Base-by-base conservation (phyloP, 1,140 invertebrate species). In the Drosophila dunni region DNA sequence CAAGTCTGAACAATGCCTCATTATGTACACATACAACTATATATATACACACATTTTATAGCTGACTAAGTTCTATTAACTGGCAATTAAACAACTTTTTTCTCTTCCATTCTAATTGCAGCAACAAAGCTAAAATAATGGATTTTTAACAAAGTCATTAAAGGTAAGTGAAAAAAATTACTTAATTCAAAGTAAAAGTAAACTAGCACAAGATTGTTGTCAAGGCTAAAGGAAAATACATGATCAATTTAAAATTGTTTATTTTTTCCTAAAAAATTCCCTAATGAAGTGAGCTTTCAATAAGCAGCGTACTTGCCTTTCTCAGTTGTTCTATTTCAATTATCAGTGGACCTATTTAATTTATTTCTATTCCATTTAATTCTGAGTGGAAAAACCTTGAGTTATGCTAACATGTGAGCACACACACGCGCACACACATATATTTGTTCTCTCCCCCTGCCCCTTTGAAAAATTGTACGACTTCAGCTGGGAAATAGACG, bases 91-190 rank as follows among this genome's bases (percentile, higher is more conserved):
- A 56, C 48, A 63, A 68, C 36, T 24, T 29, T 45, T 67, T 66
- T 66, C 60, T 57, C 51, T 44, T 58, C 61, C 62, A 50, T 76
- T 86, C 66, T 79, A 66, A 51, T 86, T 86, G 54, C 69, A 86
- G 83, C 83, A 71, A 88, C 67, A 86, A 71, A 77, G 61, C 63
- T 29, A 56, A 57, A 64, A 75, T 86, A 83, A 86, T 86, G 83
- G 83, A 88, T 82, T 79, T 79, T 88, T 86, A 86, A 83, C 77
- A 86, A 68, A 73, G 66, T 83, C 62, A 73, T 64, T 33, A 86
- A 74, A 88, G 83, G 83, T 86, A 71, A 88, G 83, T 38, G 13
- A 10, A 38, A 29, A n/a, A 34, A 38, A 17, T 50, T 13, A 29
- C 10, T 33, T 42, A 15, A 33, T 5, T 44, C 34, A 17, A 46